Evolutionary conservation across 2,888 invertebrate species (phyloP).

Genomic region (Drosophila emarginata): DNA sequence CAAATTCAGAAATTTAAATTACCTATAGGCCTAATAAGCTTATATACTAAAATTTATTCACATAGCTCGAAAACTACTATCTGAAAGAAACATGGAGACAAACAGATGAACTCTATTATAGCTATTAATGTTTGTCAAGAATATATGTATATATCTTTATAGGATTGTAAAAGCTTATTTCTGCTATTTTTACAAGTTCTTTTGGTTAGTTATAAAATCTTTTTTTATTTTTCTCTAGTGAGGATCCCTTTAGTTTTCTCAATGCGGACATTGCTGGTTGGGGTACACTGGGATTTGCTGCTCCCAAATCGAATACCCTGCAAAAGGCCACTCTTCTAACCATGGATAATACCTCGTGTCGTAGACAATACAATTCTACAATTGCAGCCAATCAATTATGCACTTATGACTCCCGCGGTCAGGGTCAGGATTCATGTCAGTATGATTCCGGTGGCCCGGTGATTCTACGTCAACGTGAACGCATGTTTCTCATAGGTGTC

Average conservation of each 20-base stretch:
- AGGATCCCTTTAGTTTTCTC: conserved; percentile 51
- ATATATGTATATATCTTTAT: no score
- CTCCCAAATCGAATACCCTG: conserved; percentile 82
- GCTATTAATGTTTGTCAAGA: no score
- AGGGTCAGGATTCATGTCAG: conserved; percentile 83
- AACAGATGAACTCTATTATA: no score
- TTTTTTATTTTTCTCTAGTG: conserved; percentile 13
- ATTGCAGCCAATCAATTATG: conserved; percentile 58
- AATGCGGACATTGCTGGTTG: conserved; percentile 82
- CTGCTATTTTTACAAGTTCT: no score
- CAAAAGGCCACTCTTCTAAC: conserved; percentile 83
- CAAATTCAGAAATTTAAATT: no score
- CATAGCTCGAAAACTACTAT: not conserved
- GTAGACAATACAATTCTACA: conserved; percentile 49
- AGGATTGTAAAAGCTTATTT: no score
- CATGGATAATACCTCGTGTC: conserved; percentile 63
- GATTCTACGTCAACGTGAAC: conserved; percentile 79
- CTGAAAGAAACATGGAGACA: not conserved
- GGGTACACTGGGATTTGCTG: conserved; percentile 84
- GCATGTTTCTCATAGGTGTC: conserved; percentile 83
- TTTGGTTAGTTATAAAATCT: no score
- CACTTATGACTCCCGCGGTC: conserved; percentile 68
- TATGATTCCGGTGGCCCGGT: conserved; percentile 84
- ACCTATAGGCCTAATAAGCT: no score
- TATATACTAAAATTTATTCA: not conserved